Base-by-base conservation (phyloP, 1,140 invertebrate genomes). In the Ceratina japonica region DNA sequence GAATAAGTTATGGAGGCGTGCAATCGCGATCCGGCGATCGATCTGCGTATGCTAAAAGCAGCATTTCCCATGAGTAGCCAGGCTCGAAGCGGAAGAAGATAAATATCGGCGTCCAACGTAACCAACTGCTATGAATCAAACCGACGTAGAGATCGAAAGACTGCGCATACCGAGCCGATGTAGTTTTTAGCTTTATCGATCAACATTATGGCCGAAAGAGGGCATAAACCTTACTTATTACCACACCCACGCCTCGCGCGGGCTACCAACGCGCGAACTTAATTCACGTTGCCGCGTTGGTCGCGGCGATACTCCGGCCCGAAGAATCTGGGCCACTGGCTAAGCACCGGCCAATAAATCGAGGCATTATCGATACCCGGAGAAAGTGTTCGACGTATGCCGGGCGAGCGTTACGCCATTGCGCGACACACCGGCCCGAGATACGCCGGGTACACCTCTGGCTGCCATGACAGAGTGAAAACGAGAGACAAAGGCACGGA, bases 281-380 rank as follows among this genome's bases (percentile, higher is more conserved):
- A 86, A 89, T 86, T 85, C n/a, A n/a, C n/a, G n/a, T n/a, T n/a
- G n/a, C n/a, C 85, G 62, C 82, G 82, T 18, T 13, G 37, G 37
- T 76, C 70, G 73, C 58, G 68, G n/a, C 52, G n/a, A n/a, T n/a
- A 49, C 49, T n/a, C 15, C 37, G 64, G 22, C 13, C 77, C 44
- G 74, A 85, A 80, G 86, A 89, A 90, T 90, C 82, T 89, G 84
- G 88, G 85, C 81, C 89, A 86, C 62, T 59, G 81, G 66, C 77
- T 85, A 85, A 80, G 70, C 79, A 78, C 79, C 59, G 75, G 51
- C 80, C 86, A 75, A 87, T 89, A 90, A 89, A 89, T 89, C 87
- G 74, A 83, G 74, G 82, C 82, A 86, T 89, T 89, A 89, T 86
- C 87, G 85, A 83, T 86, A 88, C 49, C 16, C 16, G 80, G 83